Base-by-base conservation (phyloP, 2,113 vertebrate species). In the Carassius auratus region DNA sequence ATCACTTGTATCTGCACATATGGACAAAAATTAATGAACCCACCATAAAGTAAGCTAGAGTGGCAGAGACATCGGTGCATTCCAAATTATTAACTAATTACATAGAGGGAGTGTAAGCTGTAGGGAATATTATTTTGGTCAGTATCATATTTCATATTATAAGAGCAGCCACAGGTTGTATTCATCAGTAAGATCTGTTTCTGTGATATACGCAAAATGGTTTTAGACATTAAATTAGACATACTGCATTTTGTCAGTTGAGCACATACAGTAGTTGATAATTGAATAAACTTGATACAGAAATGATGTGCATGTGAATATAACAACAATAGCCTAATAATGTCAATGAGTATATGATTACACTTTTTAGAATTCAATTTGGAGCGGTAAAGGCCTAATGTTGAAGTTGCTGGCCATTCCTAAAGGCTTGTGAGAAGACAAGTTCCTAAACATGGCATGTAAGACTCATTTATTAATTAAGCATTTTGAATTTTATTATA, bases 401-500 rank as follows among this genome's bases (percentile, higher is more conserved):
- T 69, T 69, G 73, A 71, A 59, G 59, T 61, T 73, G 61, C 38
- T 71, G 30, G 61, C 2, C 1, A 5, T 50, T 33, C 21, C 59
- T 59, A 21, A 45, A 62, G 30, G 42, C n/a, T 66, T 19, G 17
- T 74, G n/a, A 84, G 76, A 19, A 69, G 30, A 33, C 4, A 30
- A 13, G 50, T 64, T 71, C 15, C 45, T 38, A 36, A 81, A 30
- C 45, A 89, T 89, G 88, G 76, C 86, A 84, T 79, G 88, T 89
- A 86, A 89, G 88, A 26, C 48, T 59, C 0, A 13, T 69, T 79
- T 81, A 61, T 36, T 19, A 19, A 38, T 1, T 55, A 21, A 71
- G 7, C 33, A 26, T 30, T 57, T 10, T 15, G 0, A 30, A 14
- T 73, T 62, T 6, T 48, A 13, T 21, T 14, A 76, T 57, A 17